These are phyloP conservation scores for Otus sunia DNA, from an alignment of 2,113 vertebrate genomes.

Conservation along the genomic window DNA sequence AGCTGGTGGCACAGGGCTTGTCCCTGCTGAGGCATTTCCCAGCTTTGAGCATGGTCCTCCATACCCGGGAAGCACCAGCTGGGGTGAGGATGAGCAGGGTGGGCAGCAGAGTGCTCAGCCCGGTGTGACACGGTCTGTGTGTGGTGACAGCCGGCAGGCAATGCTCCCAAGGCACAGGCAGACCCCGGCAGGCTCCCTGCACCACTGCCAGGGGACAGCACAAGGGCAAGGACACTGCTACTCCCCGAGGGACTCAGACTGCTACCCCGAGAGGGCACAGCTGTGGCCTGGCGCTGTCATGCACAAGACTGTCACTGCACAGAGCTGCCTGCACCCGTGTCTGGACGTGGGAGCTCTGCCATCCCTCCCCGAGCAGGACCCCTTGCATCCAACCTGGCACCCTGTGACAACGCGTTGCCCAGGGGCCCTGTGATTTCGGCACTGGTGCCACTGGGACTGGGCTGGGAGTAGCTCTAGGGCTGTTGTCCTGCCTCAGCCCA, in stretches of 20 bases:
- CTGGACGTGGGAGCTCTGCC: not conserved
- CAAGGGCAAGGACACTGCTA: not conserved
- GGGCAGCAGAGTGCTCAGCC: not conserved
- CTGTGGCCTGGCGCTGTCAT: not conserved
- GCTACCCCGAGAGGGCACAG: not conserved
- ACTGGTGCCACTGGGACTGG: not conserved
- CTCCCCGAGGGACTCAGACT: not conserved
- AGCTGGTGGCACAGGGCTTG: not conserved
- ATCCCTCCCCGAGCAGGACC: not conserved
- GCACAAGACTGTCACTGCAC: not conserved
- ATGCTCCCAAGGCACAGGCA: accelerated
- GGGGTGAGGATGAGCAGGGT: not conserved
- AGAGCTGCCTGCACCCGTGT: not conserved
- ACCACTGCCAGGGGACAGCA: not conserved
- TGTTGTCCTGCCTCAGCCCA: not conserved
- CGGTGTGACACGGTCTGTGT: not conserved
- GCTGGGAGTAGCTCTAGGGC: not conserved
- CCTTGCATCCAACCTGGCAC: not conserved
- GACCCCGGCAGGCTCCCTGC: not conserved
- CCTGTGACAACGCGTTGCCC: accelerated
- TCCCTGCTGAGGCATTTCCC: not conserved
- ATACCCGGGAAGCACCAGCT: not conserved
- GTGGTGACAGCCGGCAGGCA: not conserved
- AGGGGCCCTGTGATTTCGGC: not conserved
- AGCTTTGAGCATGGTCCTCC: not conserved